These are phyloP conservation scores for Paramormyrops kingsleyae DNA, from an alignment of 2,113 vertebrate genomes.

Conservation along the genomic window DNA sequence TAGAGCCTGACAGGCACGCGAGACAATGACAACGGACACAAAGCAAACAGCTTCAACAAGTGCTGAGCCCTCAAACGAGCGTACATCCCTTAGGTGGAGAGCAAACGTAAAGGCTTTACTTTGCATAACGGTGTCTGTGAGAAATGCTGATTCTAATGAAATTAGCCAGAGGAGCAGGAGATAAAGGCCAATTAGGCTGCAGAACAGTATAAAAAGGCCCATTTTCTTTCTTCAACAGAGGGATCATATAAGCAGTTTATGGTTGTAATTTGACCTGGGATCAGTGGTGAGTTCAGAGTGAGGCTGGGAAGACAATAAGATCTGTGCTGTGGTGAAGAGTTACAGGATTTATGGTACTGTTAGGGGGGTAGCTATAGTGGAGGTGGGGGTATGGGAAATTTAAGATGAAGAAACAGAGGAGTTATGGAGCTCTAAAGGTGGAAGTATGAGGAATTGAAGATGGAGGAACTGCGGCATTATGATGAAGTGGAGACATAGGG, in stretches of 20 bases:
- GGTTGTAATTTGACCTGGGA: slow-evolving; percentile 7
- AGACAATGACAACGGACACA: not conserved
- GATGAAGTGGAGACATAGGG: not conserved
- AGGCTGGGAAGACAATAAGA: not conserved
- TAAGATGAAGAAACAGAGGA: not conserved
- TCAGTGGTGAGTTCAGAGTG: not conserved
- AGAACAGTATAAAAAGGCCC: not conserved
- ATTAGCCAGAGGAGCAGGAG: slow-evolving; percentile 11
- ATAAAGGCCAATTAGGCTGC: not conserved
- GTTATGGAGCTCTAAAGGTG: not conserved
- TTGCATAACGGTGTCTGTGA: not conserved
- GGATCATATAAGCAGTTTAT: not conserved
- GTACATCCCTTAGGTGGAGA: not conserved
- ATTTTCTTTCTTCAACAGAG: not conserved
- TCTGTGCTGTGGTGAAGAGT: not conserved
- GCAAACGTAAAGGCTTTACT: not conserved
- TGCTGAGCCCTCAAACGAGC: not conserved
- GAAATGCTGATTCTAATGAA: not conserved
- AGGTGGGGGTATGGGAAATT: not conserved
- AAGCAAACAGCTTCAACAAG: not conserved
- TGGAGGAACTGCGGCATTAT: not conserved
- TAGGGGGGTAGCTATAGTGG: not conserved
- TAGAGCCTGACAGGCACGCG: not conserved
- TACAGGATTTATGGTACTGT: not conserved
- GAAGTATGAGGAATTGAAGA: not conserved